Percentiles rank a stretch among this genome's conserved stretches.
Evolutionary conservation across 2,797 vertebrate species (phyloP).

Genomic region (Manis pentadactyla): DNA sequence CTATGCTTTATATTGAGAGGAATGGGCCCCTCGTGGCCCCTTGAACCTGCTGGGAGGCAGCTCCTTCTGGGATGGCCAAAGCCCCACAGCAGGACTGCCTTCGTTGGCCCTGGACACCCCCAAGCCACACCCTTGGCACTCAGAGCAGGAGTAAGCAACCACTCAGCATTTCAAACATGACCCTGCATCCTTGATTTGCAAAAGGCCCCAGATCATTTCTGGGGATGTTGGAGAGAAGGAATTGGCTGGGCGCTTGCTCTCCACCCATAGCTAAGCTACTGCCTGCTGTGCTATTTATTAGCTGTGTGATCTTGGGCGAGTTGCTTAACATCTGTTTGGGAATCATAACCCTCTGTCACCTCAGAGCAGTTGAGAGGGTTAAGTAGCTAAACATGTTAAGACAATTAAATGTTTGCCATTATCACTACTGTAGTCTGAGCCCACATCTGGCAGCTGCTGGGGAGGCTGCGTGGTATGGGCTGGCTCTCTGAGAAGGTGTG

Average conservation of each 20-base stretch:
- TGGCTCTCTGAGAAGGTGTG: fast-evolving
- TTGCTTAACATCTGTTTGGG: background rate
- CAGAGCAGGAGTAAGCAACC: background rate
- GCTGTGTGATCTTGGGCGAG: background rate
- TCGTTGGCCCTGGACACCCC: background rate
- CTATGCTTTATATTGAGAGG: background rate
- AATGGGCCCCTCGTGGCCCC: background rate
- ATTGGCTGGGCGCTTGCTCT: background rate
- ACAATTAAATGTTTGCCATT: background rate
- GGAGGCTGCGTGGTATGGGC: background rate
- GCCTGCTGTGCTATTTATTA: background rate
- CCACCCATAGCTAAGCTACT: background rate
- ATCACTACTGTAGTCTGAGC: background rate
- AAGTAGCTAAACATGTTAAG: no score
- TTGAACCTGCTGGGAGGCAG: background rate
- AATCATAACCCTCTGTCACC: background rate
- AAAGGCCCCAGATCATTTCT: background rate
- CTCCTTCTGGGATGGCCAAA: background rate
- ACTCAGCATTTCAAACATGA: background rate
- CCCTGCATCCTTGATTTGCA: background rate
- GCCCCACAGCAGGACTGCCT: background rate
- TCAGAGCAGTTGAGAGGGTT: background rate
- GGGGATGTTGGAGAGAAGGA: fast-evolving
- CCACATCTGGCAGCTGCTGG: background rate
- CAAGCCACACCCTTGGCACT: background rate